Evolutionary conservation across 1,140 invertebrate species (phyloP), one percentile per base, ranked within the genome.

Genomic region (Ruditapes philippinarum): DNA sequence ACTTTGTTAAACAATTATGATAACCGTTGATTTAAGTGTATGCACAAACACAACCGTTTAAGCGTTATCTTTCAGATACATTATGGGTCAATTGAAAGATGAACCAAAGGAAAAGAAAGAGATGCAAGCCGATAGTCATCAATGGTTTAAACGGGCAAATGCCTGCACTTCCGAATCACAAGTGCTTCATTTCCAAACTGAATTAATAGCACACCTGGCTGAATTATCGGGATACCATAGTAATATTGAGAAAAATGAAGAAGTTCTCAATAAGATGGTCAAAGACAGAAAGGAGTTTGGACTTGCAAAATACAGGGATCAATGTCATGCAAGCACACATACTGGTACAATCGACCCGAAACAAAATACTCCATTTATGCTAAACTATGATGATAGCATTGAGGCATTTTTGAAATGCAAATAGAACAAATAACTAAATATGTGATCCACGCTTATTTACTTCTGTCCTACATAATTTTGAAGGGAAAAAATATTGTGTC

Each of bases 111-210:
- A 54, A 89, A 54, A 45, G 22, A 4, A 19, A 62, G 14, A 65
- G 76, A 57, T 89, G 88, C 80, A 31, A 40, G 31, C 14, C 73
- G 25, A 36, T 28, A 7, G 25, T n/a, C 11, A 33, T 28, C 12
- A 22, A 25, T 25, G 4, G 51, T 3, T 22, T 54, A 22, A 14
- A 11, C 51, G 51, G 4, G 51, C 19, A 19, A 54, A 54, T 19
- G 22, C 51, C 11, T 22, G 76, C 11, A 60, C 74, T 31, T 28
- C 38, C 17, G n/a, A 17, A 22, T 19, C 60, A 9, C 80, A 89
- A 25, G 22, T 70, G 3, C 60, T 84, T 49, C 33, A 31, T 33
- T 84, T 79, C 40, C 88, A 89, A 40, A 62, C 54, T 17, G 88
- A 19, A 4, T 65, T 84, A 12, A 60, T 89, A 5, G 28, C 38